These are phyloP conservation scores for Arvicanthis niloticus DNA, from an alignment of 2,113 vertebrate genomes.

Conservation along the genomic window DNA sequence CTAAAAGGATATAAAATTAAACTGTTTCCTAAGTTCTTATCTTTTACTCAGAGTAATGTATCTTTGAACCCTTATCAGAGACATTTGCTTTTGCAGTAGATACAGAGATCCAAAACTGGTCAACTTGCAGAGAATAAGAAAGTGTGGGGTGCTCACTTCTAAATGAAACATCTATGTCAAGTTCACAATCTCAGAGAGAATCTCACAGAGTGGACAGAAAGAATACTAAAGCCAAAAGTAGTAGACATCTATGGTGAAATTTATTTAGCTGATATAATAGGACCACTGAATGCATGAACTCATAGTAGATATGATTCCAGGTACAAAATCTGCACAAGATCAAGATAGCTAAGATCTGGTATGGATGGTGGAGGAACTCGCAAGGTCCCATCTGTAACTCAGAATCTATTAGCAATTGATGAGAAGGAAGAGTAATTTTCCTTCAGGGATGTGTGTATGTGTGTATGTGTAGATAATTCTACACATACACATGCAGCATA, in stretches of 20 bases:
- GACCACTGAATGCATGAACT: background rate
- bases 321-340: background rate
- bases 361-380: background rate
- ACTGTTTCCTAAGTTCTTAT: background rate
- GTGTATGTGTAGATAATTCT: background rate
- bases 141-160: background rate
- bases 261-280: background rate
- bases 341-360: background rate
- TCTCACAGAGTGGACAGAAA: too few species aligned
- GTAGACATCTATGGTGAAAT: background rate
- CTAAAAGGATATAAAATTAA: background rate
- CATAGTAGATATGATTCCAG: background rate
- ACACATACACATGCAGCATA: too few species aligned
- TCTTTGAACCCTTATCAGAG: background rate
- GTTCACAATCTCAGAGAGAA: background rate
- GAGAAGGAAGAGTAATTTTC: background rate
- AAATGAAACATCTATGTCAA: background rate
- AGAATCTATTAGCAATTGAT: background rate
- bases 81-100: background rate
- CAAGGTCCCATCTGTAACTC: background rate
- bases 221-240: background rate
- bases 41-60: background rate
- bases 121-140: background rate
- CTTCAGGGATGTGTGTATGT: background rate
- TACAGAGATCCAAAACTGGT: background rate